Evolutionary conservation across 2,888 invertebrate genomes (phyloP).

Genomic region (Calameuta filiformis): DNA sequence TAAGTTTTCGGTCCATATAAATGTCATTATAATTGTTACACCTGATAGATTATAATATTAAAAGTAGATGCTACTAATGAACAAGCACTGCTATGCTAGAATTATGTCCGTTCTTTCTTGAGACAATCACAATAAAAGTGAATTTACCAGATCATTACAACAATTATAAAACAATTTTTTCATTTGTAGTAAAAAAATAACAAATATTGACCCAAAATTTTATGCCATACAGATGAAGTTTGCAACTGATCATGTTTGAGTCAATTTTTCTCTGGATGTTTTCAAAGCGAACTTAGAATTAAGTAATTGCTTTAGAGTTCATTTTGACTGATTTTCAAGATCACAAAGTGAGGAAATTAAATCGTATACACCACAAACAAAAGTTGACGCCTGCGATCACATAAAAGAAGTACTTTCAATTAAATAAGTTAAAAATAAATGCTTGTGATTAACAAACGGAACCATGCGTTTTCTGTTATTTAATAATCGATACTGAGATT

Average conservation of each 20-base stretch:
- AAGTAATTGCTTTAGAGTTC: neutral
- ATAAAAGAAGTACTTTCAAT: neutral
- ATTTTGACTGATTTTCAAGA: too few relatives aligned
- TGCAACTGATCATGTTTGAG: neutral
- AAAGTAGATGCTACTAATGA: neutral
- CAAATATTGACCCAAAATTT: neutral
- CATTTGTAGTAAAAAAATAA: neutral
- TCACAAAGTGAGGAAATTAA: neutral
- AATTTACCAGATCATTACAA: neutral
- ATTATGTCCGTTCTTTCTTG: neutral
- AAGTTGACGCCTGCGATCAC: too few relatives aligned
- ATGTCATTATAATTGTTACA: slow-evolving; percentile 7
- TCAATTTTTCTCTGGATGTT: neutral
- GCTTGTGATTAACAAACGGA: neutral
- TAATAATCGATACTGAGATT: too few relatives aligned
- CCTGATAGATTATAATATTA: neutral
- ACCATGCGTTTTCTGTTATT: too few relatives aligned
- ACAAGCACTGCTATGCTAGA: neutral
- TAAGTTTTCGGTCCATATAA: slow-evolving; percentile 15
- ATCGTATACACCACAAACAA: neutral
- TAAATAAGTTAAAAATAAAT: neutral
- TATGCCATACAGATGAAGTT: neutral
- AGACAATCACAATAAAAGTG: neutral
- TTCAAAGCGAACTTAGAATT: neutral
- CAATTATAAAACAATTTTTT: neutral